Evolutionary conservation across 2,113 vertebrate species (phyloP), one percentile per base, ranked within the genome.

Genomic region (Hippocampus zosterae): DNA sequence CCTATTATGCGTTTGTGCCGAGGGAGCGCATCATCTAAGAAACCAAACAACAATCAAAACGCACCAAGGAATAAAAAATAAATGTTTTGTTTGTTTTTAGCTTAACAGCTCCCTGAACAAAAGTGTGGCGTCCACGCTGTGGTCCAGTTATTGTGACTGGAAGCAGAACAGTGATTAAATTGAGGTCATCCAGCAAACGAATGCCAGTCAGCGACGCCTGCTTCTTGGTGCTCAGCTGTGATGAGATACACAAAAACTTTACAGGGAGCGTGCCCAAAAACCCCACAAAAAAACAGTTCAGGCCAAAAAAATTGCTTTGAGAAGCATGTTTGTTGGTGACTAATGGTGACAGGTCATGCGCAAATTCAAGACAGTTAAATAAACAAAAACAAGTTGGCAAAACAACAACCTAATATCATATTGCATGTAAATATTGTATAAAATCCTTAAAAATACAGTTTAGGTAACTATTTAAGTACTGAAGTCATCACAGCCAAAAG

Each of bases 341-440:
- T 86, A 65, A 57, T 52, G 84, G 77, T 81, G 82, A 79, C 82
- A 83, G 85, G 83, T 85, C 87, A 89, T 87, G 89, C 86, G 85
- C 71, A 84, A 84, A 87, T 78, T 79, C 72, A 73, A 79, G 48
- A 82, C 76, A 87, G 84, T 90, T 90, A 91, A 91, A 91, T 80
- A 84, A 85, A 55, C 55, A 78, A 86, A 72, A 70, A 76, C 81
- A 75, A 88, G 77, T 87, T 84, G 84, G 83, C 81, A 88, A 89
- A 89, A 65, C 75, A 85, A 85, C 79, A 82, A 76, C 78, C 73
- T 84, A 83, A 89, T 90, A 88, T 88, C 52, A 87, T 92, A 92
- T 91, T 93, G 91, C 90, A 92, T 92, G 91, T 92, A 93, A 92
- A 92, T 92, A 91, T 92, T 87, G 91, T 93, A 93, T 92, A 93